Evolutionary conservation across 2,888 invertebrate species (phyloP), one percentile per base, ranked within the genome.

Genomic region (Dryocosmus kuriphilus): DNA sequence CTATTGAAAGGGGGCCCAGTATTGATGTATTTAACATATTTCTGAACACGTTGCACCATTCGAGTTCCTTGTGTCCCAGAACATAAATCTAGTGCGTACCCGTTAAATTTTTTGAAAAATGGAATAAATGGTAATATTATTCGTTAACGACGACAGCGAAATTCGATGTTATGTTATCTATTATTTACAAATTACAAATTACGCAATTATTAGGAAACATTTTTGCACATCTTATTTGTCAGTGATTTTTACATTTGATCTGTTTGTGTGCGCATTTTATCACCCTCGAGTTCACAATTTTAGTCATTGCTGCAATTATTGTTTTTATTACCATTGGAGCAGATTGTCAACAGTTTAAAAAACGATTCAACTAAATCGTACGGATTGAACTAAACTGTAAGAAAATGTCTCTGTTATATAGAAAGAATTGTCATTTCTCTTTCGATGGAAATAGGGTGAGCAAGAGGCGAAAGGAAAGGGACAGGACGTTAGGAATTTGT

Each of bases 181-280:
- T 41, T 74, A 80, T 80, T 24, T 79, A 80, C 82, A 83, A 60
- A 79, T 79, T 16, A 81, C 81, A 83, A 57, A 79, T 78, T 85
- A 85, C 81, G 78, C 86, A 82, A 83, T 86, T 85, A 83, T 85
- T 90, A 89, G 88, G 89, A 89, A 89, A 89, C 85, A 81, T 82
- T 83, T 84, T 85, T 83, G 77, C 84, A 85, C 79, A 80, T 82
- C 79, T 84, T 85, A 88, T 86, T 87, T 87, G 86, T 86, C 87
- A 87, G 77, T 80, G 79, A 83, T 83, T 84, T 80, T 82, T 81
- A 81, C 78, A 82, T 81, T 80, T 80, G 78, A 77, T 80, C 80
- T 80, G 57, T 79, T 55, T 73, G 77, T 22, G 61, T 62, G 75
- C 63, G 62, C 57, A 76, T 76, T 82, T 46, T 77, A 71, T 78